A percentile compares a stretch with the other conserved stretches of the same genome.
Conservation (phyloP, 2,113 vertebrate species). For the Pterocles orientalis region DNA sequence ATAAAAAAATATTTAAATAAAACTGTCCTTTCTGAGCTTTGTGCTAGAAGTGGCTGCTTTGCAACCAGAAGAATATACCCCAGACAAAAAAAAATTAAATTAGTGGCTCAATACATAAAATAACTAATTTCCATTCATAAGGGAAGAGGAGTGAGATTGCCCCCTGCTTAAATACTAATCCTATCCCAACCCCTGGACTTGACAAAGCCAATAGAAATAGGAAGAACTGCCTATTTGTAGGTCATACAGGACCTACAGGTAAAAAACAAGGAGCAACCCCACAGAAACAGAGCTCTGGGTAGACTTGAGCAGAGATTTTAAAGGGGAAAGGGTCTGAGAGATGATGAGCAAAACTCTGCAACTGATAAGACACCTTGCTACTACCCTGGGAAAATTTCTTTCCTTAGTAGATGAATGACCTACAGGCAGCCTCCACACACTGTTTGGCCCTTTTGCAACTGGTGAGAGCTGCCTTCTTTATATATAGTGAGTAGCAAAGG, state of each 20-base stretch:
- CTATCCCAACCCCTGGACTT: background rate
- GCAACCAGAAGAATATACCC: background rate
- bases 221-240: background rate
- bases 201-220: background rate
- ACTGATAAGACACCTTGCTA: background rate
- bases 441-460: background rate
- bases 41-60: background rate
- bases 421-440: background rate
- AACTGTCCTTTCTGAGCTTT: background rate
- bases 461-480: background rate
- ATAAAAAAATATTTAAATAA: conserved; percentile 29
- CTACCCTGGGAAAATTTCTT: background rate
- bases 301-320: background rate
- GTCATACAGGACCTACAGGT: background rate
- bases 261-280: background rate
- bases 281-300: background rate
- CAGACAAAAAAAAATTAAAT: background rate
- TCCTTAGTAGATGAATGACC: background rate
- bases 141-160: background rate
- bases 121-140: background rate
- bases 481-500: rapidly evolving
- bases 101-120: background rate
- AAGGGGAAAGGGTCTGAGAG: background rate
- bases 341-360: background rate
- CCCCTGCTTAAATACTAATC: background rate